Evolutionary conservation across 2,888 invertebrate species (phyloP), one percentile per base, ranked within the genome.

Genomic region (Furcula furcula): DNA sequence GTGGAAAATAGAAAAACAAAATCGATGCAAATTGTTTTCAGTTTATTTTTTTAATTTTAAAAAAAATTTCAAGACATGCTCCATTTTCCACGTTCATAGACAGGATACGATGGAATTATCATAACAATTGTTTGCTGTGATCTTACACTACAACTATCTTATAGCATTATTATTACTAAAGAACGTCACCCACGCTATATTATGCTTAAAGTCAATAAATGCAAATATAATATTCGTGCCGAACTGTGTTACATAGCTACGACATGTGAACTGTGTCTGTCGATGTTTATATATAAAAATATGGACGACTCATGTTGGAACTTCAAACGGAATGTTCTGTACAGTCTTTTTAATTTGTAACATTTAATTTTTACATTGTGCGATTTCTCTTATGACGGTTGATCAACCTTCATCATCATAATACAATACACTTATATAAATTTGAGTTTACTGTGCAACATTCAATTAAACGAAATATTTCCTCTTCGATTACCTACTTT

Each of bases 1-100:
- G 78, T 83, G 80, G 85, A 76, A 81, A 83, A 83, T 69, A 80
- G 65, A 83, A 79, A 76, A 76, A 65, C 74, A 71, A 67, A 66
- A 62, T 71, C 49, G 65, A 62, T 62, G 58, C 52, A 63, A 60
- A 57, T 61, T n/a, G n/a, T n/a, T n/a, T n/a, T n/a, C 64, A 68
- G 48, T 58, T 72, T 77, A 78, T 77, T 74, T 76, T n/a, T 55
- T 63, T 45, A 57, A 55, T 51, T 47, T 55, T 50, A 55, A n/a
- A n/a, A n/a, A n/a, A 54, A 51, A 63, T 57, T 55, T 57, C 54
- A 71, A 56, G 28, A 18, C 7, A 48, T 58, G 67, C 44, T 75
- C 68, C 71, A 75, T 77, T 78, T 76, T 79, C 80, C 80, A 79
- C 79, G 71, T 61, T 46, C 50, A 55, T 47, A 56, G 53, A 51